Base-by-base conservation (phyloP, 1,140 invertebrate genomes). In the Paraescarpia echinospica region DNA sequence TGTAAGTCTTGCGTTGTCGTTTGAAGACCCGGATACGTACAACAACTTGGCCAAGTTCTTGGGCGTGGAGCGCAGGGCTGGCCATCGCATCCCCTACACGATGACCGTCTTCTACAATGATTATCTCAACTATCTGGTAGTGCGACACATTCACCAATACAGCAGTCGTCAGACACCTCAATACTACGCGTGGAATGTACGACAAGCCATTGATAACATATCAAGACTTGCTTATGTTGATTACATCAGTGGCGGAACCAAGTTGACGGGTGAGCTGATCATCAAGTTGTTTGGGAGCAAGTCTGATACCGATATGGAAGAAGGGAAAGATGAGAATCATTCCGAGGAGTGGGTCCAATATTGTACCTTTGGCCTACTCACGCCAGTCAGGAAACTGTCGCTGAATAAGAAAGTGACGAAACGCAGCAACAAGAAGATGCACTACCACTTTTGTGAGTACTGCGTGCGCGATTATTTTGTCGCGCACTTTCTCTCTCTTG, bases 21-120 rank as follows among this genome's bases (percentile, higher is more conserved):
- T 59, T 77, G 35, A 35, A 33, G 34, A 92, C 33, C 33, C 77
- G 31, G 35, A n/a, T 33, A 92, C 48, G 2, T 88, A 35, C 92
- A 33, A 35, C 4, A 35, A 59, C 33, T 34, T 92, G 41, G 48
- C 88, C 31, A 51, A 92, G 34, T 92, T 77, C 59, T 18, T 77
- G 9, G 59, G 59, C 4, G 41, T 88, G 14, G 41, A 77, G 22
- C 35, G 33, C 9, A 88, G 88, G 22, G 51, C 34, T 9, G 59
- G 59, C 51, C 34, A 48, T 12, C 77, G 34, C 34, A 35, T 93
- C 22, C 92, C 92, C 1, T 93, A 93, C 90, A 91, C 91, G 33
- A 34, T 93, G 90, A 91, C 90, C 33, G 92, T 91, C 35, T 93
- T 93, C 92, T 91, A 51, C 91, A n/a, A 31, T 0, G 90, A 93